These are phyloP conservation scores for Vimba vimba DNA, from an alignment of 2,113 vertebrate genomes.

Conservation along the genomic window DNA sequence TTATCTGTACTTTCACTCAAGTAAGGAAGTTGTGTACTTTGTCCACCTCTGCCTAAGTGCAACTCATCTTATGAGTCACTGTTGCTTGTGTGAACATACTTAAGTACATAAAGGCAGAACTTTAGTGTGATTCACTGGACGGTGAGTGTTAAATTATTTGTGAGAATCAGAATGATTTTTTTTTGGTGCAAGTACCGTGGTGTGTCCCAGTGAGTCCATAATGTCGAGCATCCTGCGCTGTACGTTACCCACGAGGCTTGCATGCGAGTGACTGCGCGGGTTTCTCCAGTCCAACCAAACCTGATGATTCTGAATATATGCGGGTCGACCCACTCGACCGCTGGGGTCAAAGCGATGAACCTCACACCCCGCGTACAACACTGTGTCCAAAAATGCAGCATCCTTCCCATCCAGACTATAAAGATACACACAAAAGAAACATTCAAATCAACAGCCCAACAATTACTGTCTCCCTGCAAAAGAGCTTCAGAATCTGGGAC, in stretches of 20 bases:
- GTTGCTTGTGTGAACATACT: no score
- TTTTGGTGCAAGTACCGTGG: constrained; percentile 67
- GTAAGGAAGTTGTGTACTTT: no score
- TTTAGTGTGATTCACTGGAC: constrained; percentile 11
- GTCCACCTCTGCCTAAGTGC: background rate
- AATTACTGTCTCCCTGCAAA: constrained; percentile 9
- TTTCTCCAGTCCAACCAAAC: constrained; percentile 78
- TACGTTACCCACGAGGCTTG: constrained; percentile 62
- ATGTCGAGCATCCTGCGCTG: constrained; percentile 73
- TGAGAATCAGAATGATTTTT: constrained; percentile 39
- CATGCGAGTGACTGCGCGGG: constrained; percentile 55
- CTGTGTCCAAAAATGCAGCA: constrained; percentile 66
- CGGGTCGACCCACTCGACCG: constrained; percentile 53
- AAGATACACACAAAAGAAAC: background rate
- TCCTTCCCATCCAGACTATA: constrained; percentile 69
- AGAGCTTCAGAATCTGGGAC: constrained; percentile 1
- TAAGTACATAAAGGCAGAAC: constrained; percentile 73
- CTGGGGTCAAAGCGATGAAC: constrained; percentile 78
- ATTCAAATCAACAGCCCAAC: background rate
- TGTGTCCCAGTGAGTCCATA: constrained; percentile 75
- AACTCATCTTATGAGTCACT: constrained; percentile 62
- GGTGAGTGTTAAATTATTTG: background rate
- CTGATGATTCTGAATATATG: constrained; percentile 67
- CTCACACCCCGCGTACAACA: constrained; percentile 69
- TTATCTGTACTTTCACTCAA: no score